Evolutionary conservation across 1,140 invertebrate genomes (phyloP).

Genomic region (Drosophila murphyi): DNA sequence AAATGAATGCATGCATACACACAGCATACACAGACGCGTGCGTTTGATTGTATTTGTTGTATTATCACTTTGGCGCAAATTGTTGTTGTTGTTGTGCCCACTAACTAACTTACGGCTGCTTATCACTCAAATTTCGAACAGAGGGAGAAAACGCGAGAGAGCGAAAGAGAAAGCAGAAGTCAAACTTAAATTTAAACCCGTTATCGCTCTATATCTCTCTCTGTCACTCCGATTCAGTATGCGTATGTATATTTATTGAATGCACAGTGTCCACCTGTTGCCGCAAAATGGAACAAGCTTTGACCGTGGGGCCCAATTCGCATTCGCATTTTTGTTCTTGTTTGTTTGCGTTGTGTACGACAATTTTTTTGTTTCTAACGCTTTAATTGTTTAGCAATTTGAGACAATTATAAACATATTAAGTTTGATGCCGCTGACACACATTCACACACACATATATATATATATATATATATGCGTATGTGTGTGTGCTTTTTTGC

Average conservation of each 20-base stretch:
- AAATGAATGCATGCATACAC: background rate
- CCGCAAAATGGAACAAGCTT: constrained; percentile 34
- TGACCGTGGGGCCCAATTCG: constrained; percentile 45
- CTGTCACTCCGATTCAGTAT: background rate
- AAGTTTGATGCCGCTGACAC: constrained; percentile 50
- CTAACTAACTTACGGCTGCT: constrained; percentile 42
- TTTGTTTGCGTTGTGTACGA: constrained; percentile 19
- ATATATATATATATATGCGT: background rate
- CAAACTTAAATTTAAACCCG: constrained; percentile 29
- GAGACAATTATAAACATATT: constrained; percentile 72
- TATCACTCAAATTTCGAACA: constrained; percentile 52
- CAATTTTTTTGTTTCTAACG: constrained; percentile 5
- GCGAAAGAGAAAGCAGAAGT: constrained; percentile 11
- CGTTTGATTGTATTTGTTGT: constrained; percentile 10
- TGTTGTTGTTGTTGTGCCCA: constrained; percentile 12
- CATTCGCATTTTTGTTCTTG: constrained; percentile 39
- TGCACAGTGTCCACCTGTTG: constrained; percentile 35
- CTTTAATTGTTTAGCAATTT: constrained; percentile 71
- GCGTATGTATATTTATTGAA: background rate
- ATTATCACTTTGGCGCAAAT: constrained; percentile 28
- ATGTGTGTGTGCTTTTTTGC: background rate
- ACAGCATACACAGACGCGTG: background rate
- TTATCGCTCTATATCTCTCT: background rate
- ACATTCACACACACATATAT: constrained; percentile 39
- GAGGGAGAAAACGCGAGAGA: background rate